Evolutionary conservation across 1,140 invertebrate species (phyloP), one percentile per base, ranked within the genome.

Genomic region (Drosophila littoralis): DNA sequence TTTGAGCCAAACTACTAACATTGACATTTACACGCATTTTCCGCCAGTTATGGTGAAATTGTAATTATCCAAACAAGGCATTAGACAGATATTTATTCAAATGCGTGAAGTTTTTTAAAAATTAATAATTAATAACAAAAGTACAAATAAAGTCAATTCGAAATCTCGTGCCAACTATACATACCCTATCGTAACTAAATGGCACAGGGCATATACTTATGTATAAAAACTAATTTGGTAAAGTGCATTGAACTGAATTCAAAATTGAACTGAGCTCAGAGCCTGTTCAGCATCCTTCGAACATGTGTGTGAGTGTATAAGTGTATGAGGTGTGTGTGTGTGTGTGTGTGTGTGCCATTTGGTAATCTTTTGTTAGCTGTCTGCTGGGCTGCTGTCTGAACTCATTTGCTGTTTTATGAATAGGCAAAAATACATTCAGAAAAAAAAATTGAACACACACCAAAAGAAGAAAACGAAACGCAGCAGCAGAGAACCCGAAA

Each of bases 391-490:
- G 54, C 77, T 80, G 77, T 77, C 77, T 82, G 73, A 73, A 79
- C 80, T 81, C 86, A 89, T 90, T 90, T 90, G 76, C 66, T 85
- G 73, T 90, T 90, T 89, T 90, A 89, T 89, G 85, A 89, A 89
- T 89, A 89, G 84, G 77, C 85, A 89, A 88, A 80, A 84, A 89
- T 77, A 80, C 80, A 79, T 79, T 69, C 59, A 58, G 13, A 69
- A 35, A 55, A 52, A 12, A 46, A 65, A 32, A 58, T 28, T 28
- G 22, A 28, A 28, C 22, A 28, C 22, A 67, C 52, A 28, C 51
- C 51, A 63, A 45, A 60, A 51, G 38, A 65, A 33, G 45, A 46
- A 50, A 45, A 51, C 58, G 54, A 28, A 13, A 36, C 36, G 22
- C 22, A 28, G 33, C 36, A 65, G 61, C 48, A 13, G 72, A 55